Evolutionary conservation across 2,113 vertebrate genomes (phyloP).

Genomic region (Megaceryle maxima): DNA sequence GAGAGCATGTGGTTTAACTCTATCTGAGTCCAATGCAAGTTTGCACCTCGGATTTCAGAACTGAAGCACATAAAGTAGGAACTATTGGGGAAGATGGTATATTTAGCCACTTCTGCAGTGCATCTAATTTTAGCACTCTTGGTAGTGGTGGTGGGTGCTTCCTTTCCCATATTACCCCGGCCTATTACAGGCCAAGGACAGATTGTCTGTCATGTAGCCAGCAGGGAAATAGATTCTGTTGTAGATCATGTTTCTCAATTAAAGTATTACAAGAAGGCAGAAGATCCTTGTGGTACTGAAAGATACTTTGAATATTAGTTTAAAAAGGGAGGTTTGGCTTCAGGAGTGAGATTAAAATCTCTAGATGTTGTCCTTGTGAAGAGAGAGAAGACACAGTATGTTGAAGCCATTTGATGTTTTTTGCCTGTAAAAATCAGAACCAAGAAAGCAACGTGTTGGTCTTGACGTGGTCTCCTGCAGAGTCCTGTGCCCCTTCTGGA

Average conservation of each 20-base stretch:
- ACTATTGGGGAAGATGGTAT: slow-evolving; percentile 77
- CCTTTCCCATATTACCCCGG: slow-evolving; percentile 82
- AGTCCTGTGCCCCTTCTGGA: slow-evolving; percentile 60
- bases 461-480: slow-evolving; percentile 63
- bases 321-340: slow-evolving; percentile 61
- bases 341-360: slow-evolving; percentile 68
- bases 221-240: slow-evolving; percentile 80
- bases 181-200: slow-evolving; percentile 82
- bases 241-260: slow-evolving; percentile 88
- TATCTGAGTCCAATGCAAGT: neutral
- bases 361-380: slow-evolving; percentile 66
- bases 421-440: slow-evolving; percentile 51
- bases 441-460: slow-evolving; percentile 50
- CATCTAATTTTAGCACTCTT: slow-evolving; percentile 83
- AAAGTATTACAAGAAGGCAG: slow-evolving; percentile 77
- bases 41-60: slow-evolving; percentile 30
- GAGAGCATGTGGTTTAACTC: neutral
- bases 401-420: slow-evolving; percentile 58
- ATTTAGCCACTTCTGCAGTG: slow-evolving; percentile 80
- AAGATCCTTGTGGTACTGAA: slow-evolving; percentile 80
- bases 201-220: slow-evolving; percentile 79
- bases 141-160: slow-evolving; percentile 76
- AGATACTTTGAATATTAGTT: slow-evolving; percentile 75
- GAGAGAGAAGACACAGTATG: slow-evolving; percentile 68
- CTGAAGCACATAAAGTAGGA: slow-evolving; percentile 64